Percentiles rank a stretch among this genome's conserved stretches.
phyloP scores from a whole-genome alignment of 2,113 vertebrate genomes.

The Ctenodactylus gundi region DNA sequence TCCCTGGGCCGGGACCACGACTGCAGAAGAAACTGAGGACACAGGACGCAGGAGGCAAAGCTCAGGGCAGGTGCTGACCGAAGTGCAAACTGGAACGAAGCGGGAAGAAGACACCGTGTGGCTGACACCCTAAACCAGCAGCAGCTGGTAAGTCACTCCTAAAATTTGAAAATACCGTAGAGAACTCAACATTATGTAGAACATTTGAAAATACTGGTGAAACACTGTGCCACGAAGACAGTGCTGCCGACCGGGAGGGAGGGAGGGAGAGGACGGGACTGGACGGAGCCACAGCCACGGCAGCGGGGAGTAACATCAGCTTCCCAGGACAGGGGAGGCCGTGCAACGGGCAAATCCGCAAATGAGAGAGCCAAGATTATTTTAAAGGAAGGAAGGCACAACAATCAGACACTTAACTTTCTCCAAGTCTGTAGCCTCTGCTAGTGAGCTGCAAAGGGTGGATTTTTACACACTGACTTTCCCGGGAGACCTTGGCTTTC shows the following conservation, averaged over 20 bases:
- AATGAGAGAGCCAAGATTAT: background rate
- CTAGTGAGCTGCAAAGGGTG: background rate
- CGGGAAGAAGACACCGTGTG: background rate
- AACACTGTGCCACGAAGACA: background rate
- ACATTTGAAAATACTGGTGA: background rate
- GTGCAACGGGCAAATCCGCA: background rate
- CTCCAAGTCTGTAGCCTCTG: background rate
- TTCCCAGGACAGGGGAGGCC: background rate
- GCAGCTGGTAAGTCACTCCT: background rate
- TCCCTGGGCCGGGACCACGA: background rate
- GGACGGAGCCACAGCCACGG: too few species aligned
- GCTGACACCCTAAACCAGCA: background rate
- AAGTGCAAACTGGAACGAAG: background rate
- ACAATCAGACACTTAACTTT: background rate
- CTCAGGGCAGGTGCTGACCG: background rate
- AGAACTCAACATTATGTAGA: background rate
- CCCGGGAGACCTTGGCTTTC: background rate
- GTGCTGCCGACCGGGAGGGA: background rate
- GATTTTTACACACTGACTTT: background rate
- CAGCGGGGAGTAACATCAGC: background rate
- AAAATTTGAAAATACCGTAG: background rate
- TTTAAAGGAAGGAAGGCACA: background rate
- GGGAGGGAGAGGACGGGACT: background rate
- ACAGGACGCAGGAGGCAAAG: background rate
- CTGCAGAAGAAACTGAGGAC: background rate